Evolutionary conservation across 2,797 vertebrate species (phyloP).

Genomic region (Chiloscyllium punctatum): DNA sequence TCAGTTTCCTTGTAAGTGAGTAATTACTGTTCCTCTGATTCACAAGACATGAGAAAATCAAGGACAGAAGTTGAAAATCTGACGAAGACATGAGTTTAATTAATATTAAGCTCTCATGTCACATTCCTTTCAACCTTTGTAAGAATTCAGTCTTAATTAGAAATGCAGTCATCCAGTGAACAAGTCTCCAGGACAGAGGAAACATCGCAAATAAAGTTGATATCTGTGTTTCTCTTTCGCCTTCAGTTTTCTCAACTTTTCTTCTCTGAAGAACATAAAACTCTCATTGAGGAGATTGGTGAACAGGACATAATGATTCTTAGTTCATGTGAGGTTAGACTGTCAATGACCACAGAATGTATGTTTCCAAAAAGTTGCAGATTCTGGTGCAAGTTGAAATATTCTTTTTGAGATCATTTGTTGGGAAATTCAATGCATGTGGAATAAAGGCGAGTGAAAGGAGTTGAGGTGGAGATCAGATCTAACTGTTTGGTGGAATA

Average conservation of each 20-base stretch:
- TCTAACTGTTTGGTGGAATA: background rate
- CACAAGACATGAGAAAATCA: constrained; percentile 60
- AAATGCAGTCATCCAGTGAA: constrained; percentile 24
- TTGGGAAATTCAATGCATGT: background rate
- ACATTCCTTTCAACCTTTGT: constrained; percentile 35
- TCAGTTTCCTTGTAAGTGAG: constrained; percentile 62
- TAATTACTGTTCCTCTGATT: constrained; percentile 67
- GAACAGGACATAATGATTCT: background rate
- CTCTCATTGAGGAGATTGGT: background rate
- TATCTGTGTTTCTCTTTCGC: background rate
- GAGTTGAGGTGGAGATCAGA: background rate
- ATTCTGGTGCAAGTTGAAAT: background rate
- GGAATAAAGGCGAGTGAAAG: background rate
- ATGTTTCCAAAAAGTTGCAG: background rate
- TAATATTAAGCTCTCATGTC: constrained; percentile 32
- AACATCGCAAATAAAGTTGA: constrained; percentile 7
- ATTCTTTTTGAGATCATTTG: background rate
- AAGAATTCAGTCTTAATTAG: constrained; percentile 38
- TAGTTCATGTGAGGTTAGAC: background rate
- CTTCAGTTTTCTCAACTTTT: background rate
- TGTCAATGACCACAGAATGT: background rate
- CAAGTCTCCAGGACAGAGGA: constrained; percentile 7
- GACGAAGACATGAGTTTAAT: constrained; percentile 41
- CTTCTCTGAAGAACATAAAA: background rate
- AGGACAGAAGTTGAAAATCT: constrained; percentile 59